Conservation (phyloP, 2,113 vertebrate species). For the Cichladusa arquata region DNA sequence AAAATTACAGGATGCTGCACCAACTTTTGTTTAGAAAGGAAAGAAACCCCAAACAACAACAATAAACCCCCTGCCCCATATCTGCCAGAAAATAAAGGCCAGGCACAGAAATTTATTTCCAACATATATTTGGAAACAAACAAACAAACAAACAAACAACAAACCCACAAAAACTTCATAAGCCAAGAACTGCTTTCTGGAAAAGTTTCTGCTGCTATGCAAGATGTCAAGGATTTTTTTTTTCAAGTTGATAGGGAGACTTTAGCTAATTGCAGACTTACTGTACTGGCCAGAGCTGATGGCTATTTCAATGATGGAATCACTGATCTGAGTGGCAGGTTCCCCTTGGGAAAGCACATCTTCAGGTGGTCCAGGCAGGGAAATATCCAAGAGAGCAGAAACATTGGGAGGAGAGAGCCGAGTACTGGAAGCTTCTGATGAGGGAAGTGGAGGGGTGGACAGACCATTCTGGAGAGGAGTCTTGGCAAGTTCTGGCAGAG, state of each 20-base stretch:
- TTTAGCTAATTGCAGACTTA: conserved; percentile 44
- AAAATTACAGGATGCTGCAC: neutral
- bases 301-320: conserved; percentile 98
- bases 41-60: neutral
- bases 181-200: neutral
- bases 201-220: neutral
- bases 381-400: conserved; percentile 94
- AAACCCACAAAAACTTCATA: neutral
- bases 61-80: fast-evolving
- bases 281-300: conserved; percentile 95
- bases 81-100: neutral
- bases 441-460: conserved; percentile 69
- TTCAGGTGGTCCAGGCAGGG: conserved; percentile 93
- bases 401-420: conserved; percentile 93
- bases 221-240: neutral
- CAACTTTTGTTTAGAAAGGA: neutral
- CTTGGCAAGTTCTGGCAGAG: conserved; percentile 74
- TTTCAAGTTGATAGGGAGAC: neutral
- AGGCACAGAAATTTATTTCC: neutral
- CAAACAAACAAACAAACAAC: neutral
- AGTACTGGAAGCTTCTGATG: conserved; percentile 75
- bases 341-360: conserved; percentile 91
- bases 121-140: neutral
- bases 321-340: conserved; percentile 91
- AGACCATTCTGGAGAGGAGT: conserved; percentile 79